A percentile compares a stretch with the other conserved stretches of the same genome.
Conservation (phyloP, 2,888 invertebrate species). For the Andrena trimmerana region DNA sequence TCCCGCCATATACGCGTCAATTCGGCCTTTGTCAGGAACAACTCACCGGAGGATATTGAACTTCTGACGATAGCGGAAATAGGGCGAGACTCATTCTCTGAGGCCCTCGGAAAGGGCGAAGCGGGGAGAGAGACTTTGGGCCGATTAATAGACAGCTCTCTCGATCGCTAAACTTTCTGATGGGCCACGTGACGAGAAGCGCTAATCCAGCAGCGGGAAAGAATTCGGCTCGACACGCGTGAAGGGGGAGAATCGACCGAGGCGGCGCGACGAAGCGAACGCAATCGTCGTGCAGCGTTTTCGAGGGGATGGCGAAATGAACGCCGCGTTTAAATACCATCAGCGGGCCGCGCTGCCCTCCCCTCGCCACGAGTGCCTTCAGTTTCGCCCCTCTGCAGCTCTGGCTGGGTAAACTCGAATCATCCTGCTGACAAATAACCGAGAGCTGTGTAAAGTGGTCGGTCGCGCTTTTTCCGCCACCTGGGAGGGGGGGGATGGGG, state of each 20-base stretch:
- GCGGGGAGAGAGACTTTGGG: background rate
- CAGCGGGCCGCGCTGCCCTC: background rate
- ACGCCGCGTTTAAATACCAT: background rate
- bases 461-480: background rate
- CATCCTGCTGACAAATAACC: conserved; percentile 11
- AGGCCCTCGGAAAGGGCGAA: background rate
- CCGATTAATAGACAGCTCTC: conserved; percentile 31
- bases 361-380: conserved; percentile 4
- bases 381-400: background rate
- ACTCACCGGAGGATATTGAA: conserved; percentile 25
- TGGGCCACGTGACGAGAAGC: background rate
- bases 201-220: background rate
- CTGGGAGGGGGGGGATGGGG: background rate
- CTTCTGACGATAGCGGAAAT: conserved; percentile 48
- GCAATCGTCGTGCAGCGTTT: background rate
- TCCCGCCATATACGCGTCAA: conserved; percentile 30
- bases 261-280: background rate
- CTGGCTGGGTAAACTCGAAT: conserved; percentile 5
- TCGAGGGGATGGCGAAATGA: background rate
- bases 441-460: background rate
- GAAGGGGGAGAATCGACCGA: background rate
- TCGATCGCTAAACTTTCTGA: background rate
- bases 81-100: conserved; percentile 7
- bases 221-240: background rate
- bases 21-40: conserved; percentile 29